These are phyloP conservation scores for Microcaecilia unicolor DNA, from an alignment of 2,797 vertebrate genomes.

Conservation along the genomic window DNA sequence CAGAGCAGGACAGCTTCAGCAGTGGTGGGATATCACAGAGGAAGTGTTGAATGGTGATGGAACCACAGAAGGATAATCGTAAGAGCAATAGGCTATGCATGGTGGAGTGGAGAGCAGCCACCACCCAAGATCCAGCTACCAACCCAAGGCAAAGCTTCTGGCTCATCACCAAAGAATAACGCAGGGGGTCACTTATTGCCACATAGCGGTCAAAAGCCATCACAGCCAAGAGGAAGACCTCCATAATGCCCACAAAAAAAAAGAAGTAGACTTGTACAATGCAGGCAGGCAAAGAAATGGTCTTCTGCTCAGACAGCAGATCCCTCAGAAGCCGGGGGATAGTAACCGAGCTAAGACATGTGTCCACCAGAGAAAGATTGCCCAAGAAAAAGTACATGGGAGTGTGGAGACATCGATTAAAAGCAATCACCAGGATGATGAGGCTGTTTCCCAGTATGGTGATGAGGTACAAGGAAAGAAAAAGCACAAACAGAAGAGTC, in stretches of 20 bases:
- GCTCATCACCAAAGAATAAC: constrained; percentile 5
- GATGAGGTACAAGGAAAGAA: neutral
- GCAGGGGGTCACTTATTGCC: constrained; percentile 4
- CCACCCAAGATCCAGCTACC: neutral
- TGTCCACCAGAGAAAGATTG: constrained; percentile 2
- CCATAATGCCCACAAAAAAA: constrained; percentile 6
- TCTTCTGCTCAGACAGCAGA: neutral
- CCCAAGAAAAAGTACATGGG: constrained; percentile 10
- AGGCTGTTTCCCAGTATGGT: constrained; percentile 2
- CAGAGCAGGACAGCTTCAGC: constrained; percentile 27
- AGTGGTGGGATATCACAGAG: constrained; percentile 35
- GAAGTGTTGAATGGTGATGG: constrained; percentile 17
- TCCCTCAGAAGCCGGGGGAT: constrained; percentile 5
- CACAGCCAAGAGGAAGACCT: constrained; percentile 1
- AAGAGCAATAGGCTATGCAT: constrained; percentile 5
- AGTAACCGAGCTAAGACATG: constrained; percentile 6
- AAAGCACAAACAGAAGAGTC: neutral
- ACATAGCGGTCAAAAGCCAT: constrained; percentile 10
- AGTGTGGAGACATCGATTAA: neutral
- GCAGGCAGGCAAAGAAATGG: neutral
- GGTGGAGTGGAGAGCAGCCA: constrained; percentile 1
- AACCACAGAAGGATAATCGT: neutral
- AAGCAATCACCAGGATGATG: constrained; percentile 1
- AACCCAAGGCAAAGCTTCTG: neutral
- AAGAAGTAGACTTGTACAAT: constrained; percentile 10